Evolutionary conservation across 2,888 invertebrate genomes (phyloP).

Genomic region (Caenorhabditis drosophilae): DNA sequence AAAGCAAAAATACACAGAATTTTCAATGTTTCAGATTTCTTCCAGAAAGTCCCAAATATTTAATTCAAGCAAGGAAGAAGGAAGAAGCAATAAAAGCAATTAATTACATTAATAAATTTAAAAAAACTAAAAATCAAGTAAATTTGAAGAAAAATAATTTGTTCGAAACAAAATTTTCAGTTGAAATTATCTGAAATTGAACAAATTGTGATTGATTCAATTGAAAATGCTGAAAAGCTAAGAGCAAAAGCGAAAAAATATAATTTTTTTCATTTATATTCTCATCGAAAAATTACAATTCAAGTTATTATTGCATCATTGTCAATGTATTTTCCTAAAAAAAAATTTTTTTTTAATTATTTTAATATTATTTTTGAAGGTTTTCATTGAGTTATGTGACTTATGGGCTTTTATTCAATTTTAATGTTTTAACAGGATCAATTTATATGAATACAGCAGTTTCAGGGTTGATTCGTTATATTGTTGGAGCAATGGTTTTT

Average conservation of each 20-base stretch:
- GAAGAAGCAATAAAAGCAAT: conserved; percentile 41
- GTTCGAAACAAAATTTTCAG: conserved; percentile 14
- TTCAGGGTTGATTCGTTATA: conserved; percentile 58
- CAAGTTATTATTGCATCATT: conserved; percentile 29
- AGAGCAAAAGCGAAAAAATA: conserved; percentile 46
- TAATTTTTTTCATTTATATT: conserved; percentile 47
- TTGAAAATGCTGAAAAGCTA: conserved; percentile 23
- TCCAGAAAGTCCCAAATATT: conserved; percentile 51
- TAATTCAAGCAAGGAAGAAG: conserved; percentile 41
- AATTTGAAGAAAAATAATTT: not conserved
- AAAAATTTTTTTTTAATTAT: not conserved
- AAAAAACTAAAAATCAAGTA: conserved; percentile 3
- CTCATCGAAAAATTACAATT: conserved; percentile 23
- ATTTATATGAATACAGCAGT: conserved; percentile 57
- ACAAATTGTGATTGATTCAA: conserved; percentile 20
- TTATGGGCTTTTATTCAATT: conserved; percentile 62
- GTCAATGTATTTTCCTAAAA: conserved; percentile 17
- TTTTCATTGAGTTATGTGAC: conserved; percentile 56
- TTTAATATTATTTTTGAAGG: conserved; percentile 28
- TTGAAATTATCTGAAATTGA: conserved; percentile 28
- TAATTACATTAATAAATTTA: conserved; percentile 45
- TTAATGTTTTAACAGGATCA: conserved; percentile 56
- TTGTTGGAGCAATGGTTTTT: conserved; percentile 44
- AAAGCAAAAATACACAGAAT: not conserved
- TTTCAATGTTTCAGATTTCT: conserved; percentile 29